These are phyloP conservation scores for Hydra vulgaris DNA, from an alignment of 30 jellyfish, hydroid and myxozoan species.

Conservation along the genomic window DNA sequence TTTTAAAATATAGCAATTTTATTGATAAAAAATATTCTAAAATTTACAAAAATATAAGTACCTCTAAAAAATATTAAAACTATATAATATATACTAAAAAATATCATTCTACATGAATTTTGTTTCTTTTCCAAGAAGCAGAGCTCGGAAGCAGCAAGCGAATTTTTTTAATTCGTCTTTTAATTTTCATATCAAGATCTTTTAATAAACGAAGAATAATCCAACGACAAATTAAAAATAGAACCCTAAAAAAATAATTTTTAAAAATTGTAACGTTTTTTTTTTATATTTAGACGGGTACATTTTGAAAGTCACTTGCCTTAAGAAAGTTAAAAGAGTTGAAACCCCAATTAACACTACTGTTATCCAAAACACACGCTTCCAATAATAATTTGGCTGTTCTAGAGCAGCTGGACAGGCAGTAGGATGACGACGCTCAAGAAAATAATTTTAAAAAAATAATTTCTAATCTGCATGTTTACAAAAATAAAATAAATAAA, in stretches of 20 bases:
- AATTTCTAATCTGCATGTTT: too few species aligned
- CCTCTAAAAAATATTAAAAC: too few species aligned
- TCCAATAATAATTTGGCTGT: slow-evolving; percentile 97
- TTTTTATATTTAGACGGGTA: too few species aligned
- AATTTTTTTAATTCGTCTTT: slow-evolving; percentile 53
- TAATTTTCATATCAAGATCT: slow-evolving; percentile 70
- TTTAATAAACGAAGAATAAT: slow-evolving; percentile 49
- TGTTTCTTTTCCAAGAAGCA: background rate
- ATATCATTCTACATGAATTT: too few species aligned
- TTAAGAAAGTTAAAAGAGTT: background rate
- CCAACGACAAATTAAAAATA: slow-evolving; percentile 54
- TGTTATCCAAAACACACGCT: slow-evolving; percentile 71
- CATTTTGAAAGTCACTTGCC: slow-evolving; percentile 3
- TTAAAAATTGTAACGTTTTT: too few species aligned
- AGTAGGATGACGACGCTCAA: slow-evolving; percentile 56
- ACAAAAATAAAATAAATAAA: too few species aligned
- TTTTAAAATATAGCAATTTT: too few species aligned
- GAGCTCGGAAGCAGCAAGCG: slow-evolving; percentile 20
- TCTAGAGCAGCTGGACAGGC: slow-evolving; percentile 76
- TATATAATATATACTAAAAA: too few species aligned
- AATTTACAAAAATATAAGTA: too few species aligned
- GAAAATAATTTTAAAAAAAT: too few species aligned
- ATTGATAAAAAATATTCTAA: too few species aligned
- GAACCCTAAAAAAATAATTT: slow-evolving; percentile 36
- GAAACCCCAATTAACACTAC: slow-evolving; percentile 16